phyloP scores from a whole-genome alignment of 2,888 invertebrate genomes.

The Acronicta leporina region DNA sequence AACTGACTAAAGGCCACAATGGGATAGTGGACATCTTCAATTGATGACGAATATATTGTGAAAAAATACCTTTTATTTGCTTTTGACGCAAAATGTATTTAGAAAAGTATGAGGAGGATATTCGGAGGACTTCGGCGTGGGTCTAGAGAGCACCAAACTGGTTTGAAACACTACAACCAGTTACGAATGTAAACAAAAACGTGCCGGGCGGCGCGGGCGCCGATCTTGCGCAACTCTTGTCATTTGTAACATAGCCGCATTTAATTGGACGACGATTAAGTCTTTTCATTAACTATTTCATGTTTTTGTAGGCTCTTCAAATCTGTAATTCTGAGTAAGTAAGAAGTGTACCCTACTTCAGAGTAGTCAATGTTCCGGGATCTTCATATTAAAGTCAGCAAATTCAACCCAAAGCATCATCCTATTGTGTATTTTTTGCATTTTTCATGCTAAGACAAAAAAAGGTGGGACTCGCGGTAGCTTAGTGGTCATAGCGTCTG shows the following conservation, averaged over 20 bases:
- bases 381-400: too few species aligned
- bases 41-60: not conserved
- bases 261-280: constrained; percentile 43
- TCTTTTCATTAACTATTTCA: constrained; percentile 43
- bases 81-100: constrained; percentile 31
- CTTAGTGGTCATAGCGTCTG: too few species aligned
- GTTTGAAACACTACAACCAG: constrained; percentile 74
- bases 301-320: constrained; percentile 10
- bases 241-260: constrained; percentile 29
- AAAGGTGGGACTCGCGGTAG: too few species aligned
- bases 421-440: too few species aligned
- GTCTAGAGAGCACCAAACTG: constrained; percentile 62
- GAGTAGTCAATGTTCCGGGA: too few species aligned
- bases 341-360: too few species aligned
- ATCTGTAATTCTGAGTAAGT: not conserved
- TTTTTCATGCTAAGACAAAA: too few species aligned
- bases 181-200: constrained; percentile 80
- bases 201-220: constrained; percentile 46
- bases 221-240: constrained; percentile 50
- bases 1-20: too few species aligned
- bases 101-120: constrained; percentile 21
- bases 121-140: constrained; percentile 47
- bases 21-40: too few species aligned
- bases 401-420: too few species aligned
- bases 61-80: constrained; percentile 3